Conservation (phyloP, 2,888 invertebrate genomes). For the Nephrotoma appendiculata region DNA sequence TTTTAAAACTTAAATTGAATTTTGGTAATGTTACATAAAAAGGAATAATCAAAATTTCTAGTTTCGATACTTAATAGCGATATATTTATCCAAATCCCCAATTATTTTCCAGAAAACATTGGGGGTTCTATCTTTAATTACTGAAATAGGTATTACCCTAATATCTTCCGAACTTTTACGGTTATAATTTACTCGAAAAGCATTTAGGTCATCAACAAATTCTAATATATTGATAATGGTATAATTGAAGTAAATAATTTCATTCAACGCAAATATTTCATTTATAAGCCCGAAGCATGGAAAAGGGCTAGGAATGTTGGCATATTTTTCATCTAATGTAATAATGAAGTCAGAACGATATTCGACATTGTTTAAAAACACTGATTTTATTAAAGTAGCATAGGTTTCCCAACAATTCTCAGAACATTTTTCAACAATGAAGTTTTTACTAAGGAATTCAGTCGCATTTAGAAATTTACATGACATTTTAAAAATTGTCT, state of each 20-base stretch:
- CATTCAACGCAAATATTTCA: conserved; percentile 3
- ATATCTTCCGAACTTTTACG: not conserved
- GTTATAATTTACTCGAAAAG: conserved; percentile 1
- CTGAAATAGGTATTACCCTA: too few species aligned
- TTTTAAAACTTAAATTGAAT: too few species aligned
- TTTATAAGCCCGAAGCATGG: not conserved
- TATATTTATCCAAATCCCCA: not conserved
- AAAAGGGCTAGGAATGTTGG: not conserved
- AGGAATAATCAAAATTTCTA: too few species aligned
- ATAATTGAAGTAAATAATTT: conserved; percentile 6
- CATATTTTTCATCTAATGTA: not conserved
- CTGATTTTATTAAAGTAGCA: not conserved
- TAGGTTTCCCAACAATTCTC: not conserved
- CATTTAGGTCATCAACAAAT: conserved; percentile 4
- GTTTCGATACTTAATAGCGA: conserved; percentile 4
- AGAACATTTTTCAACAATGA: not conserved
- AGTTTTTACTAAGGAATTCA: not conserved
- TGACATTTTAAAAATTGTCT: not conserved
- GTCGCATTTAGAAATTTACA: not conserved
- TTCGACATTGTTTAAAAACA: not conserved
- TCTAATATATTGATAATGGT: not conserved
- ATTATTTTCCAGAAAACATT: not conserved
- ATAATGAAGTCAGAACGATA: not conserved
- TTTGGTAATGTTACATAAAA: not conserved
- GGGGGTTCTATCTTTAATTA: not conserved